These are phyloP conservation scores for Adrianichthys oophorus DNA, from an alignment of 2,797 vertebrate species.

Conservation along the genomic window DNA sequence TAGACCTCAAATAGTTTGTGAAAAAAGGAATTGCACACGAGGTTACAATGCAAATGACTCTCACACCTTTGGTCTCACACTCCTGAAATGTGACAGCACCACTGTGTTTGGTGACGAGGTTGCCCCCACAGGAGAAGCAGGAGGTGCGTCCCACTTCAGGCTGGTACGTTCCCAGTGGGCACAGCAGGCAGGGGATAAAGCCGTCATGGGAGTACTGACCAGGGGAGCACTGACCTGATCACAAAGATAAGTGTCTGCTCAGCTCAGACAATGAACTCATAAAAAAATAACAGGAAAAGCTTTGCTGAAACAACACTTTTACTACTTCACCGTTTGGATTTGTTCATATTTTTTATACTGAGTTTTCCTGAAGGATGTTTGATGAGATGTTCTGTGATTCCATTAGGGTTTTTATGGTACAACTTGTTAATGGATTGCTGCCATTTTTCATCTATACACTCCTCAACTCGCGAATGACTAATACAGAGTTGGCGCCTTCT, in stretches of 20 bases:
- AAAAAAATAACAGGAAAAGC: slow-evolving; percentile 1
- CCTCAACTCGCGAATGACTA: slow-evolving; percentile 57
- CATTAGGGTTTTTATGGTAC: slow-evolving; percentile 2
- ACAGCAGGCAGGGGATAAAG: slow-evolving; percentile 87
- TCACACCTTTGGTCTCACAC: slow-evolving; percentile 94
- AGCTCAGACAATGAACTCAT: slow-evolving; percentile 27
- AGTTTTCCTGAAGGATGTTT: slow-evolving; percentile 1
- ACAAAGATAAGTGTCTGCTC: slow-evolving; percentile 32
- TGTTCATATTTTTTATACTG: not conserved
- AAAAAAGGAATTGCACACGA: no score
- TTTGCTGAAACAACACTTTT: not conserved
- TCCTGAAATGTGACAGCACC: slow-evolving; percentile 88
- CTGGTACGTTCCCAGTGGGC: slow-evolving; percentile 89
- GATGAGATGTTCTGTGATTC: slow-evolving; percentile 10
- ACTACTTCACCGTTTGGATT: not conserved
- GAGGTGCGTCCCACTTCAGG: slow-evolving; percentile 88
- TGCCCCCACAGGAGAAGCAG: slow-evolving; percentile 89
- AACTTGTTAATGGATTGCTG: slow-evolving; percentile 32
- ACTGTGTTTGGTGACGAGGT: slow-evolving; percentile 83
- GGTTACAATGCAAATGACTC: not conserved
- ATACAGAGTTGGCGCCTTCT: slow-evolving; percentile 63
- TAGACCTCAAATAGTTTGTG: no score
- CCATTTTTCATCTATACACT: slow-evolving; percentile 49
- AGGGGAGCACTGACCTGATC: slow-evolving; percentile 87
- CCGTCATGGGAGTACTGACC: slow-evolving; percentile 91